Conservation (phyloP, 2,113 vertebrate species). For the Actinemys pallida region DNA sequence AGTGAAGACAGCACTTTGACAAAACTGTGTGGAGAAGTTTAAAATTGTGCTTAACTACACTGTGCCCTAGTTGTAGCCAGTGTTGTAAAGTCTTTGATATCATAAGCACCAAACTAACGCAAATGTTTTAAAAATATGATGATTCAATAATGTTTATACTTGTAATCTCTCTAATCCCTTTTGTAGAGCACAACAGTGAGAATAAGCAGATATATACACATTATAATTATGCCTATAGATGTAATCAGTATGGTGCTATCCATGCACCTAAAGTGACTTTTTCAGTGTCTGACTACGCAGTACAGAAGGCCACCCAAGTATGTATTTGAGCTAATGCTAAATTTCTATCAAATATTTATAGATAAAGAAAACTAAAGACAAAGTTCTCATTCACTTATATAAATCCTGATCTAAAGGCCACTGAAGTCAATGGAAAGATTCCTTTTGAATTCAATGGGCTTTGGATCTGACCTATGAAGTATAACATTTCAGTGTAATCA, state of each 20-base stretch:
- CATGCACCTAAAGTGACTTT: background rate
- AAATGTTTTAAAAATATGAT: no score
- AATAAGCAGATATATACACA: background rate
- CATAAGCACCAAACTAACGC: background rate
- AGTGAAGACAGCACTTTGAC: rapidly evolving
- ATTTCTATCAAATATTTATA: background rate
- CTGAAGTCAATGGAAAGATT: background rate
- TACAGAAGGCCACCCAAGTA: background rate
- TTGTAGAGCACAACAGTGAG: background rate
- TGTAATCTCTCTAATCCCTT: background rate
- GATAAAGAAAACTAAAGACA: background rate
- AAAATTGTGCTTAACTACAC: background rate
- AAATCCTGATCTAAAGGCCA: background rate
- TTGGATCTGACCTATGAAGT: background rate
- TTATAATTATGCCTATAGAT: background rate
- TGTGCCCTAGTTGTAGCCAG: background rate
- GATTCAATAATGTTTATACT: background rate
- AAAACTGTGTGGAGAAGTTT: background rate
- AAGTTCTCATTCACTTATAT: background rate
- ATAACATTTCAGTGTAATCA: background rate
- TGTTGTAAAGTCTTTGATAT: background rate
- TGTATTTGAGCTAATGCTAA: background rate
- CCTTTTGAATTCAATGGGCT: background rate
- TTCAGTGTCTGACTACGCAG: background rate
- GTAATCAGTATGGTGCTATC: background rate